Conservation (phyloP, 2,797 vertebrate genomes). For the Phalloptychus januarius region DNA sequence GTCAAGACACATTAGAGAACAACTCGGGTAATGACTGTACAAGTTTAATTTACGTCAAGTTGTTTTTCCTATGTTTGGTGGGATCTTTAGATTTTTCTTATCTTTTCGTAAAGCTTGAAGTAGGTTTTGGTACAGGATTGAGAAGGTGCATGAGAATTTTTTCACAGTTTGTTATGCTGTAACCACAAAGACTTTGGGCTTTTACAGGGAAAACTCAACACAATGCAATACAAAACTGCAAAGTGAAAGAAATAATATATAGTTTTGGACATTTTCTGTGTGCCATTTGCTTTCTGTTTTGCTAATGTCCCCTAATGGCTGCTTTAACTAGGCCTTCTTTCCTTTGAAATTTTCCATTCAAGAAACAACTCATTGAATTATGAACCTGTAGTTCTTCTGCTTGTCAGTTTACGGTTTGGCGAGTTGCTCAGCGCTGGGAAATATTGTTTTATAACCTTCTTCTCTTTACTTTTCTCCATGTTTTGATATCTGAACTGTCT, state of each 20-base stretch:
- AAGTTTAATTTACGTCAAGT: neutral
- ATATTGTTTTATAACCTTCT: neutral
- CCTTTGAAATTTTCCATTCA: neutral
- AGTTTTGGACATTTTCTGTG: neutral
- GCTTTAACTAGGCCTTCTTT: neutral
- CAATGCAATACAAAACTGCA: neutral
- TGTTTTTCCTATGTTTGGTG: neutral
- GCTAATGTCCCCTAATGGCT: neutral
- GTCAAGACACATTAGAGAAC: neutral
- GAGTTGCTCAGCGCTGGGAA: neutral
- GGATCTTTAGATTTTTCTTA: neutral
- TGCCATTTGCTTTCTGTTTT: neutral
- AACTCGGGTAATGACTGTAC: neutral
- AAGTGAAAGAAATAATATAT: neutral
- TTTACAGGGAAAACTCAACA: neutral
- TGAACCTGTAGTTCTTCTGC: neutral
- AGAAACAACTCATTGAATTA: neutral
- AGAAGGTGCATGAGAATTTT: neutral
- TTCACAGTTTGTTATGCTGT: neutral
- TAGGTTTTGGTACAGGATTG: neutral
- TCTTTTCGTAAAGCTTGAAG: neutral
- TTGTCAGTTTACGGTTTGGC: neutral
- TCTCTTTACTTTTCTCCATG: neutral
- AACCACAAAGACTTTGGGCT: neutral
- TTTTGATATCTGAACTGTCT: neutral